Conservation (phyloP, 2,113 vertebrate genomes). For the Python bivittatus region DNA sequence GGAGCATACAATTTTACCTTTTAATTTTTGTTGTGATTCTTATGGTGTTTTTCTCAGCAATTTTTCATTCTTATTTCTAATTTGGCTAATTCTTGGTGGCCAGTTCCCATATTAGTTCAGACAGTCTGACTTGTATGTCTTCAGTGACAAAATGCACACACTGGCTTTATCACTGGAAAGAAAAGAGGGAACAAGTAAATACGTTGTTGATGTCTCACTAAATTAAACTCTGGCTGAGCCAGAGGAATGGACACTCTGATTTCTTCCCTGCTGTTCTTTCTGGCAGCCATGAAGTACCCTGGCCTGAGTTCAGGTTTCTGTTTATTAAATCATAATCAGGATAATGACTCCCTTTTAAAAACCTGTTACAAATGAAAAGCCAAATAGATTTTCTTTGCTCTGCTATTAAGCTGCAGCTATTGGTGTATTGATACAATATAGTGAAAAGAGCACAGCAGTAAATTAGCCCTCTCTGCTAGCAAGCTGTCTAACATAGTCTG, state of each 20-base stretch:
- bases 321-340: slow-evolving; percentile 49
- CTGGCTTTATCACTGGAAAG: slow-evolving; percentile 24
- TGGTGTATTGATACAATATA: not conserved
- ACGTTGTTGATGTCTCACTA: slow-evolving; percentile 9
- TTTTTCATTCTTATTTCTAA: not conserved
- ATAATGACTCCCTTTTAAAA: slow-evolving; percentile 39
- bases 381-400: slow-evolving; percentile 42
- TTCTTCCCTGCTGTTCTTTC: slow-evolving; percentile 8
- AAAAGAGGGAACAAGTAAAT: slow-evolving; percentile 30
- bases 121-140: not conserved
- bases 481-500: slow-evolving; percentile 39
- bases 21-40: not conserved
- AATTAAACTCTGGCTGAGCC: slow-evolving; percentile 26
- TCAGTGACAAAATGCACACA: slow-evolving; percentile 17
- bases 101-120: not conserved
- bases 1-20: not conserved
- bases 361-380: slow-evolving; percentile 44
- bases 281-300: slow-evolving; percentile 28
- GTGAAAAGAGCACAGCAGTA: slow-evolving; percentile 32
- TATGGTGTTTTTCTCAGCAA: slow-evolving; percentile 2
- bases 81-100: not conserved
- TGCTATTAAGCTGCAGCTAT: slow-evolving; percentile 6
- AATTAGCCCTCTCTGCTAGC: slow-evolving; percentile 36
- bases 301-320: slow-evolving; percentile 5
- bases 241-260: slow-evolving; percentile 33